Base-by-base conservation (phyloP, 2,113 vertebrate genomes). In the Dipodomys stephensi region DNA sequence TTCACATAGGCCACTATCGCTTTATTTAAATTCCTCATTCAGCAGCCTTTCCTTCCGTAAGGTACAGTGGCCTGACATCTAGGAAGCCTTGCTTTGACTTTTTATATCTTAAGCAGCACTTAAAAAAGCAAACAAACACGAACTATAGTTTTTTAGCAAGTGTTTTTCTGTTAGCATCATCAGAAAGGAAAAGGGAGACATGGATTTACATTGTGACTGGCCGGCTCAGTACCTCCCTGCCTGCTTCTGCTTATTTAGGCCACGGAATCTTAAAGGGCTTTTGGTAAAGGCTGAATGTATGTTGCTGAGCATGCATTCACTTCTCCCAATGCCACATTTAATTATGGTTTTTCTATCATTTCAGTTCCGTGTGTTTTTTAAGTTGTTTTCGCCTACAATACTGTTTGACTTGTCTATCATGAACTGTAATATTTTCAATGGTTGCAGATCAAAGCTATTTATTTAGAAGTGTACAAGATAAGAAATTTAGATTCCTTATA, bases 151-250 rank as follows among this genome's bases (percentile, higher is more conserved):
- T 94, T 96, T 93, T 95, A 96, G 84, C 87, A 95, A 90, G 74
- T 90, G 72, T 95, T 95, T 93, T 90, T 95, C 88, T 85, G 81
- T 87, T 39, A 39, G 35, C n/a, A 74, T 97, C 86, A 73, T 94
- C 57, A 93, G 86, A 94, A 97, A 97, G 87, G 93, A 94, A 93
- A 97, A 94, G 92, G 95, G 87, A 95, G 95, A 94, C 90, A 92
- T 96, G 71, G 95, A 77, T 97, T 97, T 95, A 96, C 96, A 97
- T 94, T 97, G 95, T 97, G 98, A 98, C 98, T 98, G 98, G 97
- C 98, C 98, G 98, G 98, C 95, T 98, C 98, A 98, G 98, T 98
- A 97, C 86, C 46, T 97, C 94, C 83, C 94, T 97, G 97, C 86
- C 85, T 96, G 79, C 97, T 91, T 95, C 65, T 23, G 44, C 95